Conservation (phyloP, 2,797 vertebrate genomes). For the Silurus lanzhouensis region DNA sequence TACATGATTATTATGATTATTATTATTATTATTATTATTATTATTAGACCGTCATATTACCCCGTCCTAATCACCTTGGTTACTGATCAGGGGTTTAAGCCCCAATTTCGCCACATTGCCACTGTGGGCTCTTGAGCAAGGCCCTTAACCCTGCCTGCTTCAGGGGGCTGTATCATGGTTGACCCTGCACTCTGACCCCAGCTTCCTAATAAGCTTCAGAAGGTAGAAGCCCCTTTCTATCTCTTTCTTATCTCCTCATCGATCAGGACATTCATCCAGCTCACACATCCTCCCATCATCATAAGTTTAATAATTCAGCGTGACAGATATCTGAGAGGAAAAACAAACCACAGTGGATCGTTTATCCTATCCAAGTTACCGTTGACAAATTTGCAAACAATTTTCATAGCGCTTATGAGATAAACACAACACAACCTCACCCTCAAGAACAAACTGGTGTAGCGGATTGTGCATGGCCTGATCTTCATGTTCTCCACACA, state of each 20-base stretch:
- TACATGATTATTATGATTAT: not conserved
- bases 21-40: not conserved
- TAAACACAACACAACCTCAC: not conserved
- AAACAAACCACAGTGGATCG: not conserved
- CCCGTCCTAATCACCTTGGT: not conserved
- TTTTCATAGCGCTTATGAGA: not conserved
- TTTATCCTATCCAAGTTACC: not conserved
- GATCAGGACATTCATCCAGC: not conserved
- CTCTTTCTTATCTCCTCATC: not conserved
- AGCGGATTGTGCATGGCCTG: not conserved
- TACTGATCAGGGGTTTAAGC: too few relatives aligned
- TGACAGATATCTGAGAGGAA: not conserved
- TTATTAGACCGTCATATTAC: not conserved
- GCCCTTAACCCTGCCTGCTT: too few relatives aligned
- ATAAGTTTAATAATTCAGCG: not conserved
- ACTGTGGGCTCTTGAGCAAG: too few relatives aligned
- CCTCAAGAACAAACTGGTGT: not conserved
- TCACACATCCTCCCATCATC: not conserved
- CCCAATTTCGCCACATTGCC: too few relatives aligned
- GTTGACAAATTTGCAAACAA: not conserved
- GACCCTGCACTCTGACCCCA: too few relatives aligned
- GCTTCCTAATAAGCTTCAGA: too few relatives aligned
- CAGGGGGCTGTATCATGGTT: too few relatives aligned
- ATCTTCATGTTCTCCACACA: not conserved
- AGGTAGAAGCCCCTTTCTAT: too few relatives aligned